Conservation (phyloP, 2,797 vertebrate species). For the Oophaga sylvatica region DNA sequence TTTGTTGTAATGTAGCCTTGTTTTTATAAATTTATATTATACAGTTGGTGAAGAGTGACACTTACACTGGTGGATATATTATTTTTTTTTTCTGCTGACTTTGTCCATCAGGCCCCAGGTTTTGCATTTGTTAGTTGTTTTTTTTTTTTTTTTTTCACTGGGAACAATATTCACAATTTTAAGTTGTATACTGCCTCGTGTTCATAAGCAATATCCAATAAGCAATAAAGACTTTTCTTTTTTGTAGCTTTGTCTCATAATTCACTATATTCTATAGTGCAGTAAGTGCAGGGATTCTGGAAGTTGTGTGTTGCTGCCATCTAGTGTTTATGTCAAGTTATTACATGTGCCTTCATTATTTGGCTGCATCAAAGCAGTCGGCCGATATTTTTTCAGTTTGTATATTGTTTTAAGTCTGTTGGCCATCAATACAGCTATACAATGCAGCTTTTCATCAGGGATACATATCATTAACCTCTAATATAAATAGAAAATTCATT, state of each 20-base stretch:
- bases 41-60: conserved; percentile 30
- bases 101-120: background rate
- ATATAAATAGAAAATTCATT: no score
- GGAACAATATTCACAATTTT: conserved; percentile 2
- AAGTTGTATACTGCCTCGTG: conserved; percentile 26
- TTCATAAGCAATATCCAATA: conserved; percentile 51
- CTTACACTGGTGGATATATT: conserved; percentile 39
- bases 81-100: conserved; percentile 24
- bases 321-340: background rate
- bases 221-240: conserved; percentile 61
- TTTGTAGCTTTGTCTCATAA: conserved; percentile 55
- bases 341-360: background rate
- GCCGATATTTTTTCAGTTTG: no score
- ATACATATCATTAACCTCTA: no score
- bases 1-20: conserved; percentile 53
- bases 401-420: no score
- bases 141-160: conserved; percentile 27
- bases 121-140: background rate
- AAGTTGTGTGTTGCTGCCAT: conserved; percentile 10
- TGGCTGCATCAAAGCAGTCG: no score
- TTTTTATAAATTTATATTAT: conserved; percentile 49
- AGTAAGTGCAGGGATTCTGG: background rate
- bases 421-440: no score
- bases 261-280: no score
- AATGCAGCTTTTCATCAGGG: no score